Conservation (phyloP, 2,113 vertebrate genomes). For the Maccullochella peelii region DNA sequence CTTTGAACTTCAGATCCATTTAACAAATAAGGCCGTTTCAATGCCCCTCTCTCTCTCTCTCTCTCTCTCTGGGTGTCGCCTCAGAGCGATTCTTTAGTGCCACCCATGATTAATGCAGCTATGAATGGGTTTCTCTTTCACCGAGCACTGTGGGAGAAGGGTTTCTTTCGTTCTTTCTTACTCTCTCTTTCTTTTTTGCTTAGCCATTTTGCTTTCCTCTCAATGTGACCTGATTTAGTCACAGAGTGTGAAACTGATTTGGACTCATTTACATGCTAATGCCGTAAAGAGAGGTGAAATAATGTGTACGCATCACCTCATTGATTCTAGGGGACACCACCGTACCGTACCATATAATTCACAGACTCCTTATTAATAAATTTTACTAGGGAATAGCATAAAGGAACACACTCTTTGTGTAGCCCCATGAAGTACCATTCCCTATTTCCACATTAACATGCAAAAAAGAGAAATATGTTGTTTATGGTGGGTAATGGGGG, state of each 20-base stretch:
- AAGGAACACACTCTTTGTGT: background rate
- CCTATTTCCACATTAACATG: background rate
- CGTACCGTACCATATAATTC: background rate
- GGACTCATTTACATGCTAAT: conserved; percentile 71
- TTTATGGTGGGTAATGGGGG: background rate
- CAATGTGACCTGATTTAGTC: conserved; percentile 71
- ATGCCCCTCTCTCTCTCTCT: conserved; percentile 7
- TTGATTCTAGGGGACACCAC: conserved; percentile 42
- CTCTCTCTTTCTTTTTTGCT: conserved; percentile 39
- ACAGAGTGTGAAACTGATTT: conserved; percentile 72
- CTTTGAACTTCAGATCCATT: conserved; percentile 9
- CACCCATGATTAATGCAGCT: conserved; percentile 77
- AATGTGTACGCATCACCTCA: conserved; percentile 45
- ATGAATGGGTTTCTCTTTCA: conserved; percentile 73
- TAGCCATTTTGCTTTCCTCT: conserved; percentile 63
- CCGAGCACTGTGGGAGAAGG: conserved; percentile 58
- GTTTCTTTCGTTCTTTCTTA: conserved; percentile 44
- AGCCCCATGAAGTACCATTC: background rate
- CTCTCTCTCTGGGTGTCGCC: conserved; percentile 39
- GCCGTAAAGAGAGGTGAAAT: conserved; percentile 57
- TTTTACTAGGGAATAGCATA: background rate
- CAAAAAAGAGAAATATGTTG: background rate
- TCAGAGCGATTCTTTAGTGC: conserved; percentile 66
- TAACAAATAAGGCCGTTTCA: conserved; percentile 34
- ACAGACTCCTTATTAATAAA: conserved; percentile 6